phyloP scores from a whole-genome alignment of 2,888 invertebrate species.

The Globia sparganii region DNA sequence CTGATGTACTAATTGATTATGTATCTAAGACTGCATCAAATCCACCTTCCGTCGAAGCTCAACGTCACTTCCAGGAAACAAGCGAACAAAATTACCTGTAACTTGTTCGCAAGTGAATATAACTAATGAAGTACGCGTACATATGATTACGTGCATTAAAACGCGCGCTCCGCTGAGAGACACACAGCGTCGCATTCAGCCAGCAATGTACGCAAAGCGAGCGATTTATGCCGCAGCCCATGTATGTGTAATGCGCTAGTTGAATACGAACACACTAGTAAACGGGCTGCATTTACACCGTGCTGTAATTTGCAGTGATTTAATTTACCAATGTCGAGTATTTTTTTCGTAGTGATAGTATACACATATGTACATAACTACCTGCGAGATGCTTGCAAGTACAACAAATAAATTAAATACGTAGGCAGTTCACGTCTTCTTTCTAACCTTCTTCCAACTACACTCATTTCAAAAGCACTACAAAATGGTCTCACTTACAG shows the following conservation, averaged over 20 bases:
- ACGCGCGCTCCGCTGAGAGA: conserved; percentile 46
- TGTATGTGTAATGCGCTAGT: conserved; percentile 78
- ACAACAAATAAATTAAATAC: not conserved
- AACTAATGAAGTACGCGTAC: conserved; percentile 54
- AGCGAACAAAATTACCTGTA: conserved; percentile 30
- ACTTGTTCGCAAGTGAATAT: conserved; percentile 40
- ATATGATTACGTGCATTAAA: conserved; percentile 65
- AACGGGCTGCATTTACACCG: conserved; percentile 68
- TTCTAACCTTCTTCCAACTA: not conserved
- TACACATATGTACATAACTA: not conserved
- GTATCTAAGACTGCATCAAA: not conserved
- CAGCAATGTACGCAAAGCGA: conserved; percentile 78
- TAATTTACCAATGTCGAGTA: not conserved
- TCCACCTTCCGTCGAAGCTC: not conserved
- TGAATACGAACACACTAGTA: conserved; percentile 73
- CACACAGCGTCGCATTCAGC: conserved; percentile 59
- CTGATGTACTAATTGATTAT: not conserved
- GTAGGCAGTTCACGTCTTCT: no score
- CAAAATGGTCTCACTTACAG: no score
- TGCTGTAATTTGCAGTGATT: conserved; percentile 1
- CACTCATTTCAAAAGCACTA: not conserved
- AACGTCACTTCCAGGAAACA: conserved; percentile 2
- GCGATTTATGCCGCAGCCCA: conserved; percentile 78
- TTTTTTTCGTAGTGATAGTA: no score
- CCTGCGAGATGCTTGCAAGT: not conserved